phyloP scores from a whole-genome alignment of 2,797 vertebrate genomes.

The Acanthurus lineatus region DNA sequence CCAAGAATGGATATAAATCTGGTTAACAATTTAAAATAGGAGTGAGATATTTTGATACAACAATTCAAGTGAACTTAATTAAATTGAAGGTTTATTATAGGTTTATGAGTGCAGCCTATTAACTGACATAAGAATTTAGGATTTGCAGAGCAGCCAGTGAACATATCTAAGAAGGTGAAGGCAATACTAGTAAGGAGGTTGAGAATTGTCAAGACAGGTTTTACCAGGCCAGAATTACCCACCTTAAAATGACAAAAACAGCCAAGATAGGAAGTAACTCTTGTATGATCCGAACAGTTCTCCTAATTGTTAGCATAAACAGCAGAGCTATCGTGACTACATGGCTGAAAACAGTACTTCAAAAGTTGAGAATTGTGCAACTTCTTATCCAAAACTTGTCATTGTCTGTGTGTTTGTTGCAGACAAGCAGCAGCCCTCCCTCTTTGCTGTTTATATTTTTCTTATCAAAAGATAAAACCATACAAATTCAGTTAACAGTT shows the following conservation, averaged over 20 bases:
- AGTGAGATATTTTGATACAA: neutral
- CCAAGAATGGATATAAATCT: neutral
- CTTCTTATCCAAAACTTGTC: neutral
- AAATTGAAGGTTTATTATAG: neutral
- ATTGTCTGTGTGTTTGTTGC: neutral
- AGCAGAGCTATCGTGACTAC: neutral
- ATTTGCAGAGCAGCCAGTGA: neutral
- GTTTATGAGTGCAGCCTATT: neutral
- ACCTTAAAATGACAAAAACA: neutral
- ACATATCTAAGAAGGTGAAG: neutral
- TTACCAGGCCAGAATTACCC: neutral
- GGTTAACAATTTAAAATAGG: conserved; percentile 11
- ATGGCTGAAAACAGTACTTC: neutral
- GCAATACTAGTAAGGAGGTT: neutral
- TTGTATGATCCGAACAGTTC: neutral
- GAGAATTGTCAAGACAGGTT: neutral
- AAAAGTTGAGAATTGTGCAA: neutral
- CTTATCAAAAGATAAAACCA: neutral
- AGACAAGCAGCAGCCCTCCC: neutral
- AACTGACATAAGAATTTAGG: too few relatives aligned
- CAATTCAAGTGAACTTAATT: neutral
- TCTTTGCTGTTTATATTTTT: neutral
- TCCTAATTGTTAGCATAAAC: neutral
- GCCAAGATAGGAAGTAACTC: neutral
- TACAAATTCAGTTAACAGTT: neutral